Percentiles rank a stretch among this genome's conserved stretches.
Evolutionary conservation across 2,888 invertebrate species (phyloP).

Genomic region (Trichogramma evanescens): DNA sequence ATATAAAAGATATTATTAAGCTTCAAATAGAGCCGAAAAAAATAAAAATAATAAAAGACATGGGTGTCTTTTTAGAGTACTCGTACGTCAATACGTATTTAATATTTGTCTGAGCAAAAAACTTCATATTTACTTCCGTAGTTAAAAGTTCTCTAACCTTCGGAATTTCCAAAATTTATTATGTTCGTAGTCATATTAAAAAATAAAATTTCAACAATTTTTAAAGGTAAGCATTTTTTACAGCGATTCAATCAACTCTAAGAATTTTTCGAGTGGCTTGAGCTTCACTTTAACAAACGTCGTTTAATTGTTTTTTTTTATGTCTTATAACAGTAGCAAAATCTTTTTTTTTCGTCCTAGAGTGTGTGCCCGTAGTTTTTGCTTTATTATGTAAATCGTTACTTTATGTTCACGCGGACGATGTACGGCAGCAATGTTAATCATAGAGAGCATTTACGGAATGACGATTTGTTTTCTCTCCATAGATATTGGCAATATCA

Average conservation of each 20-base stretch:
- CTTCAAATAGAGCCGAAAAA: too few species aligned
- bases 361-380: neutral
- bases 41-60: too few species aligned
- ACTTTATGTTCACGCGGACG: slow-evolving; percentile 8
- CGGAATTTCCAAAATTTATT: too few species aligned
- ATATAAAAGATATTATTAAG: too few species aligned
- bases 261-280: slow-evolving; percentile 5
- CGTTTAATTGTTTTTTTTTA: neutral
- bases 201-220: slow-evolving; percentile 21
- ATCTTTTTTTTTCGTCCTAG: neutral
- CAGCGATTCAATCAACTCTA: slow-evolving; percentile 14
- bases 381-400: slow-evolving; percentile 1
- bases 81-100: too few species aligned
- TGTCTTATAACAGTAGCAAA: too few species aligned
- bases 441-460: slow-evolving; percentile 9
- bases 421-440: slow-evolving; percentile 16
- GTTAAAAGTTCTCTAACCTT: too few species aligned
- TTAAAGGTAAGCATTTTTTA: slow-evolving; percentile 15
- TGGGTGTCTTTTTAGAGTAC: too few species aligned
- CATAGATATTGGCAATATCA: too few species aligned
- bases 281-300: neutral
- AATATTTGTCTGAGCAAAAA: too few species aligned
- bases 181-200: slow-evolving; percentile 8
- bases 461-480: neutral
- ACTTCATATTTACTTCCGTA: too few species aligned